Conservation (phyloP, 1,140 invertebrate species). For the Tenebrio molitor region DNA sequence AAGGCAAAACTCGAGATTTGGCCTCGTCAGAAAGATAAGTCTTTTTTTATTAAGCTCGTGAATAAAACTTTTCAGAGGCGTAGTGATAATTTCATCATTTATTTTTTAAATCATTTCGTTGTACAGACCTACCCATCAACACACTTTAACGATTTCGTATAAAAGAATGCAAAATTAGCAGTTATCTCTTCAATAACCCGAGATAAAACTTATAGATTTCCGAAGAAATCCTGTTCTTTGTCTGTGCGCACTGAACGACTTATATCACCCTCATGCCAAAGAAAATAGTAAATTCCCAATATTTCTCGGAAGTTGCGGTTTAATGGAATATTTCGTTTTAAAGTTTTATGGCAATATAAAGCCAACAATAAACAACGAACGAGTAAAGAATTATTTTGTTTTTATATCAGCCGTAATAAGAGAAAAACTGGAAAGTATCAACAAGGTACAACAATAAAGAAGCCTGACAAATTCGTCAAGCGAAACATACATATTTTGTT, state of each 20-base stretch:
- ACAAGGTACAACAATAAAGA: slow-evolving; percentile 27
- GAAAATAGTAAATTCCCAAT: slow-evolving; percentile 1
- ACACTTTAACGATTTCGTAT: no score
- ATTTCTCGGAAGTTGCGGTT: not conserved
- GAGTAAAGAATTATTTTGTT: slow-evolving; percentile 35
- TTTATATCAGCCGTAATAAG: slow-evolving; percentile 25
- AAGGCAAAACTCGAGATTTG: slow-evolving; percentile 30
- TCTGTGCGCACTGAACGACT: not conserved
- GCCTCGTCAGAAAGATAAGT: slow-evolving; percentile 30
- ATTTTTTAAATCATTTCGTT: no score
- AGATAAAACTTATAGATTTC: no score
- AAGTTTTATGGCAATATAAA: slow-evolving; percentile 32
- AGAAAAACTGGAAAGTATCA: slow-evolving; percentile 31
- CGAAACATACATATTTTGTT: not conserved
- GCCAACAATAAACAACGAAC: slow-evolving; percentile 37
- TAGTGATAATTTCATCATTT: slow-evolving; percentile 29
- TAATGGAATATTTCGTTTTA: slow-evolving; percentile 36
- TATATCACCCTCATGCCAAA: not conserved
- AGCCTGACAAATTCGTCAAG: not conserved
- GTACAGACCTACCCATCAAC: no score
- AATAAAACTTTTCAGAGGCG: slow-evolving; percentile 13
- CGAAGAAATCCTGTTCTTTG: no score
- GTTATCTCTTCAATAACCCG: no score
- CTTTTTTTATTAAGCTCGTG: slow-evolving; percentile 30
- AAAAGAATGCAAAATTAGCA: no score